A percentile compares a stretch with the other conserved stretches of the same genome.
Conservation (phyloP, 2,113 vertebrate species). For the Alaudala cheleensis region DNA sequence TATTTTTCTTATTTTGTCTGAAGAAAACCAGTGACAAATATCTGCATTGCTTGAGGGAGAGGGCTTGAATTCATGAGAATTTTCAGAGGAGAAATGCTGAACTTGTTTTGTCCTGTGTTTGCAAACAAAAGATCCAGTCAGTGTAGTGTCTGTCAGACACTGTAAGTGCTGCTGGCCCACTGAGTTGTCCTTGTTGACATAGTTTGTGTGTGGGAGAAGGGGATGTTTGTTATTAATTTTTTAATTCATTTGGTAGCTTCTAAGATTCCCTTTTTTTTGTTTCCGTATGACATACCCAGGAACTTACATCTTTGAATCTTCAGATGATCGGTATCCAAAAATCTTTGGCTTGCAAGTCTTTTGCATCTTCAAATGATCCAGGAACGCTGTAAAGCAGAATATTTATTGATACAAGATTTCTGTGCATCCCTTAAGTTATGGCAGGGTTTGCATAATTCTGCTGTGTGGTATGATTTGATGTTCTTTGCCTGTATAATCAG, state of each 20-base stretch:
- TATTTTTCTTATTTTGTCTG: background rate
- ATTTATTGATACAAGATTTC: background rate
- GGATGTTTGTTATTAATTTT: background rate
- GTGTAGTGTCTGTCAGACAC: accelerated
- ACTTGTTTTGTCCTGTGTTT: background rate
- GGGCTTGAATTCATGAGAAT: background rate
- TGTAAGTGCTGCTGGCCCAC: background rate
- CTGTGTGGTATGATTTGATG: background rate
- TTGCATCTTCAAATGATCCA: accelerated
- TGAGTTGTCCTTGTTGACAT: background rate
- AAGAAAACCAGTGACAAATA: background rate
- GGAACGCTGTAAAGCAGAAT: background rate
- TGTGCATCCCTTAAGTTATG: background rate
- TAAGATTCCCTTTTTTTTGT: background rate
- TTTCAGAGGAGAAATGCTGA: background rate
- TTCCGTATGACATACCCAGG: background rate
- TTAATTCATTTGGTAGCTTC: background rate
- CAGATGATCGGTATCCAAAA: background rate
- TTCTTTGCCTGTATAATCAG: conserved; percentile 8
- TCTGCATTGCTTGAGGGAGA: background rate
- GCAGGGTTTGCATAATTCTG: background rate
- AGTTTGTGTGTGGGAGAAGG: background rate
- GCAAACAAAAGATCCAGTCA: conserved; percentile 1
- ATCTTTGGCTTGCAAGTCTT: background rate
- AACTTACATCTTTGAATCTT: background rate